These are phyloP conservation scores for Pterocles burchelli DNA, from an alignment of 2,113 vertebrate species.

Conservation along the genomic window DNA sequence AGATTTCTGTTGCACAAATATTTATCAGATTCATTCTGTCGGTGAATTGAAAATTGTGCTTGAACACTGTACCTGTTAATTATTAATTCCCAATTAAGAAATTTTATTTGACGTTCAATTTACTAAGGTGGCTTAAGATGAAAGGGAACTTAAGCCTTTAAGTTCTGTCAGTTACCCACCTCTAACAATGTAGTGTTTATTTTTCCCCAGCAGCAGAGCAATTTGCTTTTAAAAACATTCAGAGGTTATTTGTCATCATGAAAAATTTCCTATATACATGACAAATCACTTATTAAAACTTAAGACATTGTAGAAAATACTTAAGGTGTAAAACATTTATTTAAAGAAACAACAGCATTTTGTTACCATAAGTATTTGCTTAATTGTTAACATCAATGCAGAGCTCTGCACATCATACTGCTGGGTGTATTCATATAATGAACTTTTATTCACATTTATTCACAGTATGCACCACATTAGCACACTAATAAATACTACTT, in stretches of 20 bases:
- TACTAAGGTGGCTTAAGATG: neutral
- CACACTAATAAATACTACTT: neutral
- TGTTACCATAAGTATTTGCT: neutral
- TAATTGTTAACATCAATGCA: neutral
- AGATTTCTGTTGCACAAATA: neutral
- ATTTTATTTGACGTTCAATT: neutral
- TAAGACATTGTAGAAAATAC: neutral
- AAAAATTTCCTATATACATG: neutral
- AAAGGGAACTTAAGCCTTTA: constrained; percentile 50
- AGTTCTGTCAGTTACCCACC: neutral
- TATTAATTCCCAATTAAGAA: constrained; percentile 30
- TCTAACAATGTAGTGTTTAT: constrained; percentile 33
- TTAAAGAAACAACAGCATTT: neutral
- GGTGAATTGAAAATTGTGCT: constrained; percentile 2
- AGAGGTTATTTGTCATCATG: neutral
- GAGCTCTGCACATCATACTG: neutral
- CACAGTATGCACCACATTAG: neutral
- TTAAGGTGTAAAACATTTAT: neutral
- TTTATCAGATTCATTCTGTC: neutral
- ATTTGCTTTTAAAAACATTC: constrained; percentile 34
- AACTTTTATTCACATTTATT: neutral
- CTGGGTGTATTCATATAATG: neutral
- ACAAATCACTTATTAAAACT: neutral
- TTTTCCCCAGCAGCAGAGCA: constrained; percentile 37
- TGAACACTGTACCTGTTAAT: constrained; percentile 20